These are phyloP conservation scores for Andrena hattorfiana DNA, from an alignment of 2,888 invertebrate species.

Conservation along the genomic window DNA sequence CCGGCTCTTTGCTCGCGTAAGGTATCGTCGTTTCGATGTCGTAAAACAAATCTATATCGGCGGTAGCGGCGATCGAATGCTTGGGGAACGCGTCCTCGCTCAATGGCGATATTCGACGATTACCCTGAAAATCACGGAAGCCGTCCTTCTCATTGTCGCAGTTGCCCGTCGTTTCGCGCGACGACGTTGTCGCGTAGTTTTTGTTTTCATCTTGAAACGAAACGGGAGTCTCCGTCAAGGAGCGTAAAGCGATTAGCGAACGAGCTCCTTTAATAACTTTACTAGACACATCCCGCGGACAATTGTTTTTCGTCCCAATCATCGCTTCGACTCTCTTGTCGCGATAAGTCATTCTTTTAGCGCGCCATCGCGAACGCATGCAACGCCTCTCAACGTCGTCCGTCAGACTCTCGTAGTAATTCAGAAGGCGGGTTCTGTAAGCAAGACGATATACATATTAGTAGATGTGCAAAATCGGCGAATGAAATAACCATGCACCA, in stretches of 20 bases:
- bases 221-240: neutral
- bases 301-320: constrained; percentile 17
- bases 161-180: constrained; percentile 19
- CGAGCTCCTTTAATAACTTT: neutral
- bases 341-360: constrained; percentile 83
- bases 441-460: neutral
- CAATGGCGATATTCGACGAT: constrained; percentile 29
- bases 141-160: constrained; percentile 55
- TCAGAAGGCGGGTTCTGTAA: constrained; percentile 83
- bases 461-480: neutral
- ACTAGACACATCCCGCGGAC: too few species aligned
- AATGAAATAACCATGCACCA: constrained; percentile 48
- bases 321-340: constrained; percentile 75
- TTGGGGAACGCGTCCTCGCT: neutral
- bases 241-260: neutral
- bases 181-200: constrained; percentile 47
- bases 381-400: constrained; percentile 87
- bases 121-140: constrained; percentile 51
- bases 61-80: neutral
- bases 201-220: constrained; percentile 65
- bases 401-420: constrained; percentile 88
- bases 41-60: neutral
- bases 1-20: too few species aligned
- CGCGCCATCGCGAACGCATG: constrained; percentile 87
- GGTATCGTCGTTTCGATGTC: neutral